phyloP scores from a whole-genome alignment of 30 jellyfish, hydroid and myxozoan species.

The Nemopilema nomurai region DNA sequence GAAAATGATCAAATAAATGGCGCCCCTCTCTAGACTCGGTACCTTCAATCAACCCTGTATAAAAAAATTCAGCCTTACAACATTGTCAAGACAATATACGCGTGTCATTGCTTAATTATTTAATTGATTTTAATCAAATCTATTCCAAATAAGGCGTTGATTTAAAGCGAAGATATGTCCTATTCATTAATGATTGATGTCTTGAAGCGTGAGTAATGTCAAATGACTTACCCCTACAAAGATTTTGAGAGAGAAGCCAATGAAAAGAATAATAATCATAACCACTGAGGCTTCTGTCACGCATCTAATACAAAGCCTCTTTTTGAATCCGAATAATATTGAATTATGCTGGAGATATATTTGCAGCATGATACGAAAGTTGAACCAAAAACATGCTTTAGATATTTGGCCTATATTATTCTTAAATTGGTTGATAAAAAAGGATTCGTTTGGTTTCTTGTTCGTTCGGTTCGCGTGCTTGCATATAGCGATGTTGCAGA shows the following conservation, averaged over 20 bases:
- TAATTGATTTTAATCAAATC: background rate
- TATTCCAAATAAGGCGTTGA: background rate
- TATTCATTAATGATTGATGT: background rate
- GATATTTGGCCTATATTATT: too few species aligned
- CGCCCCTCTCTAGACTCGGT: background rate
- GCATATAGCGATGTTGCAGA: too few species aligned
- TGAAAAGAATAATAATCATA: background rate
- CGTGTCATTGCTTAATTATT: background rate
- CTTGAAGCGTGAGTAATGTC: background rate
- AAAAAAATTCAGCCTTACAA: background rate
- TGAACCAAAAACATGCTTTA: too few species aligned
- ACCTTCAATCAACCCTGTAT: background rate
- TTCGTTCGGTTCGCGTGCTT: too few species aligned
- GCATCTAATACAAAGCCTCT: too few species aligned
- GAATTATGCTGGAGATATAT: too few species aligned
- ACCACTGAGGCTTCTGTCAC: background rate
- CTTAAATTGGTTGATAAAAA: too few species aligned
- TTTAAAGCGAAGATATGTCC: background rate
- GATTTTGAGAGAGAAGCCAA: background rate
- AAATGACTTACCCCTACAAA: background rate
- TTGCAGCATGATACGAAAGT: too few species aligned
- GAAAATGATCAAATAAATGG: background rate
- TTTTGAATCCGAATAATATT: too few species aligned
- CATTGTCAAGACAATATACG: background rate
- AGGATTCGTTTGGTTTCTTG: too few species aligned